Evolutionary conservation across 2,113 vertebrate species (phyloP).

Genomic region (Dicentrarchus labrax): DNA sequence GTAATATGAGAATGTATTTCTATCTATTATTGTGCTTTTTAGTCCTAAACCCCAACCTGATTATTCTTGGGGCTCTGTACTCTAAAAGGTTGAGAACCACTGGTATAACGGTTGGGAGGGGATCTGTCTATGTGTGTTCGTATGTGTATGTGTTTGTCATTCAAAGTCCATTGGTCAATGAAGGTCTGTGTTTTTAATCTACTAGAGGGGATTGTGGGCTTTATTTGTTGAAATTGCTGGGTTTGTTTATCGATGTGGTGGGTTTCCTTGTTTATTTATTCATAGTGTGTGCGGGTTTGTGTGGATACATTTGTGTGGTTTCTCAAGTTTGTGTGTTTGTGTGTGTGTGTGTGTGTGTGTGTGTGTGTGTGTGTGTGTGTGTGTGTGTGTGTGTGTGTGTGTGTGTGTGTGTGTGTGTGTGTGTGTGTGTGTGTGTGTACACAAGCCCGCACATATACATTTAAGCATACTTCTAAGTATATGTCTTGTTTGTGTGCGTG

Average conservation of each 20-base stretch:
- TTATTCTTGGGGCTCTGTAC: too few relatives aligned
- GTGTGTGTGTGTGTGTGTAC: not conserved
- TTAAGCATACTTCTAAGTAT: constrained; percentile 2
- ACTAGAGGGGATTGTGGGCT: constrained; percentile 15
- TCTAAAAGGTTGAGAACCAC: too few relatives aligned
- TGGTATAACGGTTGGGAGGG: not conserved
- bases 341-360: not conserved
- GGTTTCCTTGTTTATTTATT: constrained; percentile 23
- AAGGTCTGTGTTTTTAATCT: constrained; percentile 48
- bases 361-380: not conserved
- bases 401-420: not conserved
- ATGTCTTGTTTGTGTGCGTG: not conserved
- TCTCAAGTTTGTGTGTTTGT: not conserved
- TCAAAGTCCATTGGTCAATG: constrained; percentile 5
- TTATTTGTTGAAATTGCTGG: constrained; percentile 30
- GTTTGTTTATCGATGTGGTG: constrained; percentile 19
- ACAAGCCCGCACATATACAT: not conserved
- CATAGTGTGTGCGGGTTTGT: not conserved
- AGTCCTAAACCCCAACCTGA: too few relatives aligned
- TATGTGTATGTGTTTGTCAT: constrained; percentile 10
- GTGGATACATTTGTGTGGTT: not conserved
- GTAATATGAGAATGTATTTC: too few relatives aligned
- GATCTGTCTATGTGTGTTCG: not conserved
- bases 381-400: not conserved
- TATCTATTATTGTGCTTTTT: too few relatives aligned